Percentiles rank a stretch among this genome's conserved stretches.
These are phyloP conservation scores for Stegastes partitus DNA, from an alignment of 2,113 vertebrate genomes.

Conservation along the genomic window DNA sequence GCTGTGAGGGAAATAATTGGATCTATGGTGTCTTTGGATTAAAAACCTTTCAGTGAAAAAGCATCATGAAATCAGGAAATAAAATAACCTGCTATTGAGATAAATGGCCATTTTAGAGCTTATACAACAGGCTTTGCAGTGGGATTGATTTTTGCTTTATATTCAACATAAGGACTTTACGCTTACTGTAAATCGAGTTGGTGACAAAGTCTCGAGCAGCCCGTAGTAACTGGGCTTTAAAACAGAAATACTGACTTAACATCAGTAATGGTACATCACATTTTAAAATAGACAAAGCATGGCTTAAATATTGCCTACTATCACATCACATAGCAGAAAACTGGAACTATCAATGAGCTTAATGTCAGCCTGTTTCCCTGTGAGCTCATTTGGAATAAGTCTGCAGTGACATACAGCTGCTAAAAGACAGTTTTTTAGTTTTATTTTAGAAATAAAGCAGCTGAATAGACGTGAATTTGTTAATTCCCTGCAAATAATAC, in stretches of 20 bases:
- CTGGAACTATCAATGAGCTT: conserved; percentile 31
- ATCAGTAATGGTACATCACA: conserved; percentile 22
- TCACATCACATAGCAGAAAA: background rate
- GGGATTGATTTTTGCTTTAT: conserved; percentile 20
- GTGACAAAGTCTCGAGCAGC: background rate
- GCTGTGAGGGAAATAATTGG: conserved; percentile 38
- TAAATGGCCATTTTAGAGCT: conserved; percentile 7
- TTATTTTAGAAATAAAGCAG: background rate
- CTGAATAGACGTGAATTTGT: conserved; percentile 1
- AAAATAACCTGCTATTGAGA: conserved; percentile 28
- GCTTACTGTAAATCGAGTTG: background rate
- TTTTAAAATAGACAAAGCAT: conserved; percentile 35
- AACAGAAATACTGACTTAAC: conserved; percentile 3
- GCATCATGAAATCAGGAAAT: conserved; percentile 17
- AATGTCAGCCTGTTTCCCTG: conserved; percentile 23
- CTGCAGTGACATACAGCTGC: background rate
- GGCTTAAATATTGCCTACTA: conserved; percentile 9
- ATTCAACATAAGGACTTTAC: background rate
- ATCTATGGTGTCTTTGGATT: conserved; percentile 28
- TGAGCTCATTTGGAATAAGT: conserved; percentile 7
- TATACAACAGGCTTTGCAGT: conserved; percentile 1
- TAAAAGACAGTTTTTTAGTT: background rate
- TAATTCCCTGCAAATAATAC: conserved; percentile 1
- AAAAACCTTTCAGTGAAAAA: conserved; percentile 34
- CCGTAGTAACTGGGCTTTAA: conserved; percentile 7